These are phyloP conservation scores for Procavia capensis DNA, from an alignment of 2,113 vertebrate species.

Conservation along the genomic window DNA sequence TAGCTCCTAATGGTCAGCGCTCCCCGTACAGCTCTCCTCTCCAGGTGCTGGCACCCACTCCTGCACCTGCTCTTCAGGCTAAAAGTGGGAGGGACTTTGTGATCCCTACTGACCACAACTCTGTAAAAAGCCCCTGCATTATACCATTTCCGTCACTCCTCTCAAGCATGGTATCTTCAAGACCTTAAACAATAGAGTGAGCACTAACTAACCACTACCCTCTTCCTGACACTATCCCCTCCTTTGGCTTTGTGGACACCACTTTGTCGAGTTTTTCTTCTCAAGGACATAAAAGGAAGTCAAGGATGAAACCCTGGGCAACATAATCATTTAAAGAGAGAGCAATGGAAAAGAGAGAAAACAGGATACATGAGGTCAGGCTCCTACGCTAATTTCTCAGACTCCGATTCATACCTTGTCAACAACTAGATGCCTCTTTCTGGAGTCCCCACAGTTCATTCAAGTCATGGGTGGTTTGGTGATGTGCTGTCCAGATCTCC, in stretches of 20 bases:
- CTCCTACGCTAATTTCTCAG: background rate
- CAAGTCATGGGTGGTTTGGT: background rate
- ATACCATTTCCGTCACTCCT: background rate
- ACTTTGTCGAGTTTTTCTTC: background rate
- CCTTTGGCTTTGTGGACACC: background rate
- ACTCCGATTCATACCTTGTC: background rate
- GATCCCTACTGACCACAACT: background rate
- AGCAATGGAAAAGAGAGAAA: background rate
- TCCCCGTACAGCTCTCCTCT: background rate
- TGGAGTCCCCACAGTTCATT: background rate
- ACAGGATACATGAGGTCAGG: too few relatives aligned
- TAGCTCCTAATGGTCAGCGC: background rate
- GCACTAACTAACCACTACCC: background rate
- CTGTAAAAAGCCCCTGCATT: background rate
- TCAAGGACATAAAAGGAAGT: background rate
- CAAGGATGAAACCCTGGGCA: background rate
- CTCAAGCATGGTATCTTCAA: background rate
- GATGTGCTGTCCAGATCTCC: background rate
- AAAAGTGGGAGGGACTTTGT: background rate
- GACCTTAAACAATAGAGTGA: background rate
- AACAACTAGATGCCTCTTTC: background rate
- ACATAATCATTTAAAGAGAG: background rate
- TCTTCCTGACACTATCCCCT: background rate
- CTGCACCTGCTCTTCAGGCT: background rate
- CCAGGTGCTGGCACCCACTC: background rate